These are phyloP conservation scores for Premnoplex brunnescens DNA, from an alignment of 2,797 vertebrate species.

Conservation along the genomic window DNA sequence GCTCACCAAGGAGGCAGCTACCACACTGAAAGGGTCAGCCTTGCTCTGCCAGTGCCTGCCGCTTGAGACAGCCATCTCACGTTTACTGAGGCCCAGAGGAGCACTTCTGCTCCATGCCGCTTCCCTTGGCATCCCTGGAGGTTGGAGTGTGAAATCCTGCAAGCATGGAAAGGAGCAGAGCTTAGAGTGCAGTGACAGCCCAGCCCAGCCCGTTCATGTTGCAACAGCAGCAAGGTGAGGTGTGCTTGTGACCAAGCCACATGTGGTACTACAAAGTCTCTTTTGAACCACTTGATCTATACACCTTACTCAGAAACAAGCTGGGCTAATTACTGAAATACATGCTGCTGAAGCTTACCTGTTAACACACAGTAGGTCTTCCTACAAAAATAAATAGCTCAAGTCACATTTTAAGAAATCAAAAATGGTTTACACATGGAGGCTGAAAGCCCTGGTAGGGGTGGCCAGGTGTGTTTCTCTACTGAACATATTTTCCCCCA, in stretches of 20 bases:
- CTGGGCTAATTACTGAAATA: neutral
- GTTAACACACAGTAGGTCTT: neutral
- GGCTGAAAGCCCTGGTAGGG: neutral
- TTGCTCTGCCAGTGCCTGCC: neutral
- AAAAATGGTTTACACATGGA: neutral
- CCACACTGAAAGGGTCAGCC: neutral
- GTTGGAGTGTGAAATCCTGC: constrained; percentile 52
- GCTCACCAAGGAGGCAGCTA: neutral
- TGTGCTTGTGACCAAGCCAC: fast-evolving
- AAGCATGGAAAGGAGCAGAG: constrained; percentile 55
- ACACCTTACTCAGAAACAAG: neutral
- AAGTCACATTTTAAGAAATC: neutral
- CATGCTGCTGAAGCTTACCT: neutral
- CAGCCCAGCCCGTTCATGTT: neutral
- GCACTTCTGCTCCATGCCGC: neutral
- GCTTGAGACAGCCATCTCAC: neutral
- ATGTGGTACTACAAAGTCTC: neutral
- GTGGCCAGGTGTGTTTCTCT: neutral
- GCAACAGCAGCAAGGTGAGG: neutral
- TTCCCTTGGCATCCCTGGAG: neutral
- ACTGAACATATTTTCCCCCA: neutral
- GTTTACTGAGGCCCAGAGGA: neutral
- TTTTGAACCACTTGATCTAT: neutral
- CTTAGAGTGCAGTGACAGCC: neutral
- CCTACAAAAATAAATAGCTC: neutral